Conservation (phyloP, 2,797 vertebrate species). For the Acanthurus lineatus region DNA sequence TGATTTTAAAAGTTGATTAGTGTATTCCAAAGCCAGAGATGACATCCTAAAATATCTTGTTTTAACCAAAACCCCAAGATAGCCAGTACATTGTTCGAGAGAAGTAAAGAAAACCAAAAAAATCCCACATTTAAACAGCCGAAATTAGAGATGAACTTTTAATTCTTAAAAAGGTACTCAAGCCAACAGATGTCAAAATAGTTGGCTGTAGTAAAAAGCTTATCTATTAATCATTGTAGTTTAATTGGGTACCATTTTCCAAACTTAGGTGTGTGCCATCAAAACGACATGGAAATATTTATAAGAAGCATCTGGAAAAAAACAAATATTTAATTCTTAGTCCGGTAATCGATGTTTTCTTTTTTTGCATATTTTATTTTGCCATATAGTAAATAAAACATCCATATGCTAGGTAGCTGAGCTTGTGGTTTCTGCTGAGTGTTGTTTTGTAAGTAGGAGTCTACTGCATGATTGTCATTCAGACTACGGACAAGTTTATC, state of each 20-base stretch:
- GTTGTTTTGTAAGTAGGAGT: neutral
- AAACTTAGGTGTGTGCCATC: slow-evolving; percentile 2
- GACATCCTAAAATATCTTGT: too few species aligned
- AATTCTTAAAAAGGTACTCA: too few species aligned
- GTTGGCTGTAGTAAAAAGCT: too few species aligned
- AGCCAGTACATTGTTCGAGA: too few species aligned
- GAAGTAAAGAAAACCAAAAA: too few species aligned
- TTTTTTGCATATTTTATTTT: slow-evolving; percentile 22
- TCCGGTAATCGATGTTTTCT: slow-evolving; percentile 13
- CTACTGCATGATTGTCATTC: neutral
- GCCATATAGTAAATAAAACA: slow-evolving; percentile 36
- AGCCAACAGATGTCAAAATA: too few species aligned
- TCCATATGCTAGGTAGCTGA: slow-evolving; percentile 23
- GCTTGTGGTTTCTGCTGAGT: slow-evolving; percentile 24
- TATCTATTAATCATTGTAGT: too few species aligned
- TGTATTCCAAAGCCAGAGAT: too few species aligned
- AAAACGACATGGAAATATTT: neutral
- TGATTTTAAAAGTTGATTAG: too few species aligned
- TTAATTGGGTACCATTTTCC: neutral
- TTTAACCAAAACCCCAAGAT: too few species aligned
- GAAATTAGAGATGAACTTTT: too few species aligned
- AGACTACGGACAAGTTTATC: slow-evolving; percentile 12
- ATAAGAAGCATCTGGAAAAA: neutral
- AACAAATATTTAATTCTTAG: slow-evolving; percentile 7
- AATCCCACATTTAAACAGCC: too few species aligned